Percentiles rank a stretch among this genome's conserved stretches.
Conservation (phyloP, 2,888 invertebrate species). For the Baccha elongata region DNA sequence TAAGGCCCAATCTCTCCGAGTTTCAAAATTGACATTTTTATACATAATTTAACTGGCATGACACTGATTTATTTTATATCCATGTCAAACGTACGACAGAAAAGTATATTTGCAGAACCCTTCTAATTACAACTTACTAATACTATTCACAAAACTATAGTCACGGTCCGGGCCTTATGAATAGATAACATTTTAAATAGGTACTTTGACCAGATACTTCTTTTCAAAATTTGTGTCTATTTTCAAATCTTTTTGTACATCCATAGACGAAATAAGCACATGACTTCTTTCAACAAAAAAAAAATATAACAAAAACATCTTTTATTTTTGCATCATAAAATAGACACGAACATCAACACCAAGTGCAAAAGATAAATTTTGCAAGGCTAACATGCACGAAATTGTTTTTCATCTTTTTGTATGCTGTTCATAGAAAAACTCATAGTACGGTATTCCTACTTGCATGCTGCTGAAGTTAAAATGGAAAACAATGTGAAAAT, state of each 20-base stretch:
- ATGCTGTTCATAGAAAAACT: not conserved
- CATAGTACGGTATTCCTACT: slow-evolving; percentile 1
- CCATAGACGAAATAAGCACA: not conserved
- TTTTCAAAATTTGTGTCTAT: not conserved
- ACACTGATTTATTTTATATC: too few relatives aligned
- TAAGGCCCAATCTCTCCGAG: too few relatives aligned
- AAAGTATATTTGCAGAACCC: too few relatives aligned
- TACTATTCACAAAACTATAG: too few relatives aligned
- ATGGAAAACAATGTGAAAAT: slow-evolving; percentile 47
- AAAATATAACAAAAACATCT: not conserved
- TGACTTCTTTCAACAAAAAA: not conserved
- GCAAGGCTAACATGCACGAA: slow-evolving; percentile 30
- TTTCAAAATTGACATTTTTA: too few relatives aligned
- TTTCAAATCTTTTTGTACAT: not conserved
- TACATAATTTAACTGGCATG: too few relatives aligned
- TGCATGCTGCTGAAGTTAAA: slow-evolving; percentile 14
- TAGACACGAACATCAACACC: slow-evolving; percentile 55
- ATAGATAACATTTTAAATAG: too few relatives aligned
- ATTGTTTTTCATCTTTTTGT: slow-evolving; percentile 6
- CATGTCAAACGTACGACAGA: too few relatives aligned
- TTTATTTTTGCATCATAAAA: slow-evolving; percentile 43
- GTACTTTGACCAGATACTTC: slow-evolving; percentile 8
- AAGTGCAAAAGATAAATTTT: slow-evolving; percentile 30
- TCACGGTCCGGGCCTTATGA: too few relatives aligned
- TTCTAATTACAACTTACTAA: too few relatives aligned